Conservation (phyloP, 1,140 invertebrate species). For the Argopecten irradians region DNA sequence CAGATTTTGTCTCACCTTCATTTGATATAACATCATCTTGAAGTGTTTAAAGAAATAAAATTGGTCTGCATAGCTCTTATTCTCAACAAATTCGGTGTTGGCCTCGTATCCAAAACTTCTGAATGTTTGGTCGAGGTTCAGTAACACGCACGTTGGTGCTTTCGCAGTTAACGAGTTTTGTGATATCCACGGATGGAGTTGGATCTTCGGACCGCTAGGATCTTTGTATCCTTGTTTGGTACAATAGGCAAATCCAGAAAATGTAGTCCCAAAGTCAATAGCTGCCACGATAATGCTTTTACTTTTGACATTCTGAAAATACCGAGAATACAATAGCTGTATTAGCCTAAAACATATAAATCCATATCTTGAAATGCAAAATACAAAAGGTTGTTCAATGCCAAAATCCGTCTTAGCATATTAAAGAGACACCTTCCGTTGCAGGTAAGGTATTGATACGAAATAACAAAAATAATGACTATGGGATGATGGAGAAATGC, state of each 20-base stretch:
- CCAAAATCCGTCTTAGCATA: no score
- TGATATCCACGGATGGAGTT: neutral
- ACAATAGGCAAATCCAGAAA: conserved; percentile 49
- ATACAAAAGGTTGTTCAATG: no score
- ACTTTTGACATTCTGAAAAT: conserved; percentile 26
- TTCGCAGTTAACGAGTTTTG: neutral
- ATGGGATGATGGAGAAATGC: no score
- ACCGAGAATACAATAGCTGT: neutral
- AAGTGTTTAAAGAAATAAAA: conserved; percentile 26
- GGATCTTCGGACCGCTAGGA: neutral
- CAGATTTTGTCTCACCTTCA: no score
- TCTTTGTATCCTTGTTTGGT: conserved; percentile 32
- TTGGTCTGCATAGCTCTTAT: neutral
- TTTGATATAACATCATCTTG: conserved; percentile 26
- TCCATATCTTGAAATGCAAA: neutral
- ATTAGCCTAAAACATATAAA: neutral
- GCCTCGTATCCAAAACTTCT: conserved; percentile 33
- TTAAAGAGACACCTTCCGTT: no score
- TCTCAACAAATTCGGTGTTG: neutral
- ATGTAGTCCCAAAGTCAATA: conserved; percentile 46
- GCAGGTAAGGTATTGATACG: no score
- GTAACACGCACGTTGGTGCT: conserved; percentile 32
- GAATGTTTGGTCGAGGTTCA: conserved; percentile 11
- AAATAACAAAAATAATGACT: no score
- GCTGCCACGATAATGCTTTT: conserved; percentile 35